A percentile compares a stretch with the other conserved stretches of the same genome.
These are phyloP conservation scores for Patagioenas fasciata DNA, from an alignment of 2,113 vertebrate genomes.

Conservation along the genomic window DNA sequence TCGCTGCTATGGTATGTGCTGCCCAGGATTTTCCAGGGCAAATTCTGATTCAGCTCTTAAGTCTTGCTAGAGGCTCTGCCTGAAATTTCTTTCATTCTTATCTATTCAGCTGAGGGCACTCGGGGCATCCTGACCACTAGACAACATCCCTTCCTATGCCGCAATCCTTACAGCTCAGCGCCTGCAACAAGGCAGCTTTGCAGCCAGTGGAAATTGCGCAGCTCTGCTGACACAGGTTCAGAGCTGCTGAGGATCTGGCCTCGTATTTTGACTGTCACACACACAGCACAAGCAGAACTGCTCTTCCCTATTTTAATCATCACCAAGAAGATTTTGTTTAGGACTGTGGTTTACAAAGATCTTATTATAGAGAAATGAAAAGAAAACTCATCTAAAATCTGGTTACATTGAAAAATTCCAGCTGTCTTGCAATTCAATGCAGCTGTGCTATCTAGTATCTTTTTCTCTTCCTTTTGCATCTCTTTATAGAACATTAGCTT, in stretches of 20 bases:
- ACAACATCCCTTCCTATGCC: background rate
- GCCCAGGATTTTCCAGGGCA: conserved; percentile 54
- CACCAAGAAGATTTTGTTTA: conserved; percentile 48
- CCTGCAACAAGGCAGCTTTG: background rate
- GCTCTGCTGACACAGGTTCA: conserved; percentile 35
- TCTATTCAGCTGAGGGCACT: conserved; percentile 25
- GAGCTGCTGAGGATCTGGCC: background rate
- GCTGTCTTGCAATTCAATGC: conserved; percentile 71
- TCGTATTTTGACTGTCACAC: background rate
- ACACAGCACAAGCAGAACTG: conserved; percentile 2
- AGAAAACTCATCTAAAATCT: conserved; percentile 69
- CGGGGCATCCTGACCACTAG: conserved; percentile 8
- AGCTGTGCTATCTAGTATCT: conserved; percentile 54
- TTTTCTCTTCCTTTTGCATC: conserved; percentile 51
- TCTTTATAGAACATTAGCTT: conserved; percentile 58
- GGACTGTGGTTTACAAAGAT: conserved; percentile 51
- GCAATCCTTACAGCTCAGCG: background rate
- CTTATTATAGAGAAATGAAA: conserved; percentile 69
- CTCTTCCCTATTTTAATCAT: conserved; percentile 31
- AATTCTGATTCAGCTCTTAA: conserved; percentile 45
- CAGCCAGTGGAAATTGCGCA: background rate
- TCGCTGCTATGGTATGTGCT: conserved; percentile 27
- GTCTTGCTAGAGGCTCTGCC: conserved; percentile 24
- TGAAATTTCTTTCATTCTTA: conserved; percentile 49
- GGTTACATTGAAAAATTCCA: conserved; percentile 68